These are phyloP conservation scores for Microcebus ravelobensis DNA, from an alignment of 2,113 vertebrate species.

Conservation along the genomic window DNA sequence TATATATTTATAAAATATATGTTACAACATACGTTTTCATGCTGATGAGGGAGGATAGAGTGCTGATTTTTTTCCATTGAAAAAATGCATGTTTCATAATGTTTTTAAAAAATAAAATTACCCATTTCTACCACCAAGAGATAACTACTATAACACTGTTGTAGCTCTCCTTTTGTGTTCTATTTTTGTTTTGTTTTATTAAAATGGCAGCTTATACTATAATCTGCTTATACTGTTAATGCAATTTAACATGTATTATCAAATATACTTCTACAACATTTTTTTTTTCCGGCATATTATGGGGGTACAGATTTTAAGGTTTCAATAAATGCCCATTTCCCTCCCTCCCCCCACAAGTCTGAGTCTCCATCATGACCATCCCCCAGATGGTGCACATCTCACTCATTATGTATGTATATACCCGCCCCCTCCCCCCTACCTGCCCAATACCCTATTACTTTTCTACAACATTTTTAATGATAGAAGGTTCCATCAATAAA, in stretches of 20 bases:
- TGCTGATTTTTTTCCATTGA: not conserved
- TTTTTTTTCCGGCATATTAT: not conserved
- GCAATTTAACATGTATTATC: not conserved
- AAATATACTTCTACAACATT: not conserved
- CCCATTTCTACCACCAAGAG: constrained; percentile 13
- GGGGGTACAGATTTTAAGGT: too few relatives aligned
- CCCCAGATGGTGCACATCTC: too few relatives aligned
- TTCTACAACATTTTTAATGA: constrained; percentile 42
- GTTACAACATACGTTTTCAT: not conserved
- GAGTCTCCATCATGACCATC: too few relatives aligned
- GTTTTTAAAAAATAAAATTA: constrained; percentile 3
- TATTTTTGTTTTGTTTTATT: constrained; percentile 50
- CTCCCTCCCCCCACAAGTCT: too few relatives aligned
- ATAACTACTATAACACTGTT: not conserved
- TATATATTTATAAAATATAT: not conserved
- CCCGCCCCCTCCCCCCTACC: too few relatives aligned
- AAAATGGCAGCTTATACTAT: constrained; percentile 49
- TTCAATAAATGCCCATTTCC: too few relatives aligned
- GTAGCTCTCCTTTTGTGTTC: constrained; percentile 23
- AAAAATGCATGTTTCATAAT: constrained; percentile 10
- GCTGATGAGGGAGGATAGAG: not conserved
- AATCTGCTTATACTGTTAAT: constrained; percentile 16
- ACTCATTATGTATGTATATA: too few relatives aligned
- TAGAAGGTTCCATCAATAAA: not conserved
- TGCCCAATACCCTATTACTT: too few relatives aligned